Evolutionary conservation across 2,113 vertebrate genomes (phyloP).

Genomic region (Rhabdomys dilectus): DNA sequence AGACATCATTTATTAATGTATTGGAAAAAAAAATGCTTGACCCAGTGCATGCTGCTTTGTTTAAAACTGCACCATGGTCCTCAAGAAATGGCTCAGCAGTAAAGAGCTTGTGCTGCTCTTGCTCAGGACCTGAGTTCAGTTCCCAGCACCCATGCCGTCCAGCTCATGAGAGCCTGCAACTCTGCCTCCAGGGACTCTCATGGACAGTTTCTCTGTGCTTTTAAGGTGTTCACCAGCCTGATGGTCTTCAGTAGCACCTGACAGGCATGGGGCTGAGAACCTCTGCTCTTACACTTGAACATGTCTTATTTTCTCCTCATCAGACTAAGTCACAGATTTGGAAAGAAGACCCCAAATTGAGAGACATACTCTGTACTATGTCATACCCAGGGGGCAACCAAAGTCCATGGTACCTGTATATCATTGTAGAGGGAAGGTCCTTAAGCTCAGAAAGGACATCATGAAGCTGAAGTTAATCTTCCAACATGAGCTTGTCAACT

Average conservation of each 20-base stretch:
- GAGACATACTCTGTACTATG: not conserved
- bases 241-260: not conserved
- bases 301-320: not conserved
- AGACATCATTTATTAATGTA: not conserved
- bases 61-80: not conserved
- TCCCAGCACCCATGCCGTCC: not conserved
- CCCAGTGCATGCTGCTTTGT: not conserved
- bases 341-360: not conserved
- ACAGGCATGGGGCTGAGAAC: not conserved
- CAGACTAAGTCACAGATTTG: not conserved
- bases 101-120: not conserved
- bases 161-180: no score
- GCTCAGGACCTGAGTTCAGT: not conserved
- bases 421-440: not conserved
- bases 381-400: not conserved
- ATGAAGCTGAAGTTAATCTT: no score
- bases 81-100: not conserved
- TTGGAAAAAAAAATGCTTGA: not conserved
- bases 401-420: not conserved
- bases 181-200: no score
- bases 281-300: not conserved
- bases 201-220: not conserved
- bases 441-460: not conserved
- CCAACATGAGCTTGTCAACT: not conserved
- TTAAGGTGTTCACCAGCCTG: not conserved